Evolutionary conservation across 2,888 invertebrate species (phyloP).

Genomic region (Pogonocherus hispidulus): DNA sequence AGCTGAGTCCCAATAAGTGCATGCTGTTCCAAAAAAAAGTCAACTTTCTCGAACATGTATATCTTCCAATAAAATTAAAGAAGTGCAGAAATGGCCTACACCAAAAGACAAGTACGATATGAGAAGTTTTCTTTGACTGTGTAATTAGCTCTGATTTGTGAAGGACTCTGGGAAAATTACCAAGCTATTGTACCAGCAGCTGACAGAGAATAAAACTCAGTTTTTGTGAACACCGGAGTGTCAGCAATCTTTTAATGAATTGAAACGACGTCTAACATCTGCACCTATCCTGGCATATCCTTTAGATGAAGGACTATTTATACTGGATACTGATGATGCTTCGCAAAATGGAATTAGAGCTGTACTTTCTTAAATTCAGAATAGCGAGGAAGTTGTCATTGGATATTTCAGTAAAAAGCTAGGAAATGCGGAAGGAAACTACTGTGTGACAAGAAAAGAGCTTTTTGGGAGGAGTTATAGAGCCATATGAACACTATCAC

Average conservation of each 20-base stretch:
- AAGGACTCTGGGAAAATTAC: neutral
- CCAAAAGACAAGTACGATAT: neutral
- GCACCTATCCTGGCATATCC: neutral
- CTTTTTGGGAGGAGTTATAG: no score
- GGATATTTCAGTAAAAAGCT: constrained; percentile 47
- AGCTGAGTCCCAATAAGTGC: no score
- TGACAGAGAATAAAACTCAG: neutral
- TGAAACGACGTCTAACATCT: neutral
- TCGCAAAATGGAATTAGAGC: constrained; percentile 35
- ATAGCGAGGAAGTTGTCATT: constrained; percentile 44
- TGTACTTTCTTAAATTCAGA: constrained; percentile 36
- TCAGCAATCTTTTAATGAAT: neutral
- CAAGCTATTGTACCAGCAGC: neutral
- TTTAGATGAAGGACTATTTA: no score
- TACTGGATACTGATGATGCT: constrained; percentile 30
- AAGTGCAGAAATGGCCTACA: neutral
- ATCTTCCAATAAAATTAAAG: neutral
- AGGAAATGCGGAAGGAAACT: constrained; percentile 44
- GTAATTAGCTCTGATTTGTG: neutral
- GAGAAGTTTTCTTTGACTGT: neutral
- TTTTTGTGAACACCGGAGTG: neutral
- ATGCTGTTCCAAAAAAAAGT: neutral
- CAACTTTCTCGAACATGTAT: neutral
- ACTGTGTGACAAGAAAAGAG: constrained; percentile 47
- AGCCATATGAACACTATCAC: no score